Evolutionary conservation across 1,140 invertebrate genomes (phyloP), one percentile per base, ranked within the genome.

Genomic region (Lordiphosa collinella): DNA sequence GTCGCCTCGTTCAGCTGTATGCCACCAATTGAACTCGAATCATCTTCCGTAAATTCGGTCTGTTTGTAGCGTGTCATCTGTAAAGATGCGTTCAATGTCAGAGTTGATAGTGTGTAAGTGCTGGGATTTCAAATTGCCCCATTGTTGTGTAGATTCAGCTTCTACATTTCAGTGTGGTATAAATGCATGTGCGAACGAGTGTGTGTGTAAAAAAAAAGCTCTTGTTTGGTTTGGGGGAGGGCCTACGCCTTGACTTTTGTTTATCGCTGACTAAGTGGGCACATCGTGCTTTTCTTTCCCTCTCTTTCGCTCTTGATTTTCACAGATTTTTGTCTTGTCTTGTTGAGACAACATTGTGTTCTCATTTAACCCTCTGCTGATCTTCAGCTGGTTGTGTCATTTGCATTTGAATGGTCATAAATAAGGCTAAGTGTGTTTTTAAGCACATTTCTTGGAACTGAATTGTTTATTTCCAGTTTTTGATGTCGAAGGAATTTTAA

Each of bases 61-160:
- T 95, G 94, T 89, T 95, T 95, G 75, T 96, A 96, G 57, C 94
- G 92, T 60, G 94, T 95, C 94, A 95, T 95, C 94, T 95, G 91
- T n/a, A 91, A 91, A 47, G 25, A 8, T 47, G 31, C 50, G 32
- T 38, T 14, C 52, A 53, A 57, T 43, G 46, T 25, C 12, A 40
- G 36, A 43, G 18, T 14, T 10, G 11, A 43, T 43, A 29, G 8
- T 8, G 22, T 25, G 22, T 25, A 6, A 7, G 22, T 5, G 6
- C 0, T 3, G 22, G 22, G 22, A 25, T 25, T 6, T 25, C 5
- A 25, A 25, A 25, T 25, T 25, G 22, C 22, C 22, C 6, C 22
- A 25, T 25, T 25, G 22, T 25, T 6, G 1, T 25, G 22, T 6
- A 22, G 18, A 18, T n/a, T n/a, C n/a, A n/a, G n/a, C n/a, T n/a